These are phyloP conservation scores for Catagonus wagneri DNA, from an alignment of 2,113 vertebrate species.

Conservation along the genomic window DNA sequence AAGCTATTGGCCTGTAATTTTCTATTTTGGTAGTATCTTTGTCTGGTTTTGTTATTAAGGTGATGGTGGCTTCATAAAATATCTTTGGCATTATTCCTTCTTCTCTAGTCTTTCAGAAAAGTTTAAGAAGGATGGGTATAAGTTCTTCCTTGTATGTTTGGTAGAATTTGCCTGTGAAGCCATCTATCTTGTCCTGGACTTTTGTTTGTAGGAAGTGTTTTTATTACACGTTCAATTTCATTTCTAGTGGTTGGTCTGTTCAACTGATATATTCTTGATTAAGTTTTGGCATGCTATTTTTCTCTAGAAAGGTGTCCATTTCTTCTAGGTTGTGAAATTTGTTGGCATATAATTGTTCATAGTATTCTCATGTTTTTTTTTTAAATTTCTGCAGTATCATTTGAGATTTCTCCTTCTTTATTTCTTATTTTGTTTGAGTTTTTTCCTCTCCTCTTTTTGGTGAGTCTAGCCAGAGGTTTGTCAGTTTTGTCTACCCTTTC, in stretches of 20 bases:
- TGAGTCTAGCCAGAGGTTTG: neutral
- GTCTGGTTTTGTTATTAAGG: too few relatives aligned
- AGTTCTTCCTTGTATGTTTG: neutral
- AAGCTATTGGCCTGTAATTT: too few relatives aligned
- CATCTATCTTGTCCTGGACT: neutral
- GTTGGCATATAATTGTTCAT: neutral
- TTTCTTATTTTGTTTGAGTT: neutral
- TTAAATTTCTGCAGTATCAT: neutral
- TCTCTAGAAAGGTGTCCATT: neutral
- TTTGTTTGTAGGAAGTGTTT: neutral
- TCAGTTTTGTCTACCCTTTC: neutral
- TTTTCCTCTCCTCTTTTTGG: neutral
- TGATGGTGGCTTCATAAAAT: too few relatives aligned
- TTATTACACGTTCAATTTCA: neutral
- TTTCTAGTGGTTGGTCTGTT: neutral
- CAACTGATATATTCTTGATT: neutral
- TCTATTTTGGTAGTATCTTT: too few relatives aligned
- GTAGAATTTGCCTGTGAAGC: neutral
- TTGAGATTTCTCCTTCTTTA: neutral
- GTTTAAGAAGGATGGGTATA: neutral
- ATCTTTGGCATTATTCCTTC: too few relatives aligned
- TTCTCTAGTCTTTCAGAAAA: neutral
- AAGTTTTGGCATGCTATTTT: neutral
- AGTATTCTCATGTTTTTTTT: neutral
- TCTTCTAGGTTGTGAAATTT: neutral